A percentile compares a stretch with the other conserved stretches of the same genome.
Evolutionary conservation across 1,140 invertebrate genomes (phyloP).

Genomic region (Tetragonula clypearis): DNA sequence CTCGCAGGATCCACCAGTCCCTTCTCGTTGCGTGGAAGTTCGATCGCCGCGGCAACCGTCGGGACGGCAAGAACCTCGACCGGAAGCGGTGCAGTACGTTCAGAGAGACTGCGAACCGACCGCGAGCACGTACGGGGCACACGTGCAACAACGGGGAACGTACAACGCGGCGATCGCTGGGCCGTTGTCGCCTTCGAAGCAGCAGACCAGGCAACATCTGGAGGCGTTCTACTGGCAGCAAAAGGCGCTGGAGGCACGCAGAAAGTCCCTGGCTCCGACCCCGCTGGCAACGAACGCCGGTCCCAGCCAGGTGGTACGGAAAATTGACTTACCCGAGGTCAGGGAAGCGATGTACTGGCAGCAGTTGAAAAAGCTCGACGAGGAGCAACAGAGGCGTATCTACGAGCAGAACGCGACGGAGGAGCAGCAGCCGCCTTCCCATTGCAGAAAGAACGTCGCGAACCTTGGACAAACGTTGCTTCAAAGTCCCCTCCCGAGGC

Average conservation of each 20-base stretch:
- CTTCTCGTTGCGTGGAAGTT: neutral
- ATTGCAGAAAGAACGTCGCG: neutral
- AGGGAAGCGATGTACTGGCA: constrained; percentile 78
- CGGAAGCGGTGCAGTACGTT: neutral
- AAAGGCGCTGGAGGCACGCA: constrained; percentile 73
- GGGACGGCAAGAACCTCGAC: neutral
- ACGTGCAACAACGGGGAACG: neutral
- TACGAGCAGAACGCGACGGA: constrained; percentile 72
- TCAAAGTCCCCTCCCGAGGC: neutral
- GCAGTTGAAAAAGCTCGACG: constrained; percentile 76
- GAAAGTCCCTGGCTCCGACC: constrained; percentile 55
- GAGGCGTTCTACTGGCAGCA: constrained; percentile 79
- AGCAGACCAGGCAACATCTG: constrained; percentile 75
- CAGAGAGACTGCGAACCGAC: constrained; percentile 21
- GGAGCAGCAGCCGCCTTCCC: constrained; percentile 8
- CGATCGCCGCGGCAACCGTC: constrained; percentile 21
- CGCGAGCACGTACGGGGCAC: neutral
- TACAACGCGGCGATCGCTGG: neutral
- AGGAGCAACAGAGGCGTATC: constrained; percentile 76
- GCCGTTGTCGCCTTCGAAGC: constrained; percentile 71
- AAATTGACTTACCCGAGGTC: constrained; percentile 70
- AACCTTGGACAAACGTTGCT: neutral
- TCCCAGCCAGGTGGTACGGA: constrained; percentile 34
- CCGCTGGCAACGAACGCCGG: neutral
- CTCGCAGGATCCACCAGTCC: neutral